Evolutionary conservation across 2,797 vertebrate species (phyloP).

Genomic region (Agapornis canus): DNA sequence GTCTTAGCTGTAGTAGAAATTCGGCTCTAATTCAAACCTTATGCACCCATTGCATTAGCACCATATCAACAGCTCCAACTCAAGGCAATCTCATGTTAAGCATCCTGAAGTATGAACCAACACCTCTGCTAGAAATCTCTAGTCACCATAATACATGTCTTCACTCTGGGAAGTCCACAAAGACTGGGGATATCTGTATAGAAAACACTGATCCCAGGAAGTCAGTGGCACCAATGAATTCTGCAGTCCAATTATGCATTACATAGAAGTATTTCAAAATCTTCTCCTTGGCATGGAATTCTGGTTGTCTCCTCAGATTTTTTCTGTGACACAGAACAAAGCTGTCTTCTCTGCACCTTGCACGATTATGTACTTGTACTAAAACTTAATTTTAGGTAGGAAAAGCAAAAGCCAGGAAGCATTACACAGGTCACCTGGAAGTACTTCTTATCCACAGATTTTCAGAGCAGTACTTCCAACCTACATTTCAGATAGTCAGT

Average conservation of each 20-base stretch:
- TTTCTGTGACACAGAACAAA: not conserved
- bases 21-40: not conserved
- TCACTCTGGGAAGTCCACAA: not conserved
- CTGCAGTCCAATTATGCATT: not conserved
- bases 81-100: not conserved
- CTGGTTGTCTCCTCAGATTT: not conserved
- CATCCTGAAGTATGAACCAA: not conserved
- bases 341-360: not conserved
- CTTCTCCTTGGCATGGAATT: not conserved
- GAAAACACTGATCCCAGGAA: not conserved
- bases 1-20: not conserved
- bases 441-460: not conserved
- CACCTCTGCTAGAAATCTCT: not conserved
- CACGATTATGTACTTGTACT: not conserved
- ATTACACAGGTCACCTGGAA: not conserved
- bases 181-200: not conserved
- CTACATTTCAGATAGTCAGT: not conserved
- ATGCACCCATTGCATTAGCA: not conserved
- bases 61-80: not conserved
- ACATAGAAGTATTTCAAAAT: not conserved
- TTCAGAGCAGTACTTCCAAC: not conserved
- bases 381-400: not conserved
- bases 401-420: not conserved
- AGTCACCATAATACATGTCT: not conserved
- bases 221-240: not conserved